Conservation (phyloP, 1,140 invertebrate genomes). For the Archivesica marissinica region DNA sequence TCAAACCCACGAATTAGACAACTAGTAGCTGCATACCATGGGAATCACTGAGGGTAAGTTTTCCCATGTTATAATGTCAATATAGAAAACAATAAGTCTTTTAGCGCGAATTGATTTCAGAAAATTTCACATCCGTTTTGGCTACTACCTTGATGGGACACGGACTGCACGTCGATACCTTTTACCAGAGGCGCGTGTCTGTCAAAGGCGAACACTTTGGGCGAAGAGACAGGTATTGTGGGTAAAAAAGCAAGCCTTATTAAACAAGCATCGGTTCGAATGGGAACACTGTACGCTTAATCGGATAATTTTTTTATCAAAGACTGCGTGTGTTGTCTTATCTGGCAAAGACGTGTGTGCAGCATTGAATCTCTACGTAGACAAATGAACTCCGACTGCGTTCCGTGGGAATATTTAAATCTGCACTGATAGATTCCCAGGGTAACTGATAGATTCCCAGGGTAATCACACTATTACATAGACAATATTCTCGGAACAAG, state of each 20-base stretch:
- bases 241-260: neutral
- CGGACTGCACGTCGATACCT: slow-evolving; percentile 14
- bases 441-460: no score
- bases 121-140: slow-evolving; percentile 24
- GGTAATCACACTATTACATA: no score
- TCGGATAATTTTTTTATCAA: slow-evolving; percentile 24
- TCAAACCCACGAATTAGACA: neutral
- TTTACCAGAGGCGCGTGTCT: slow-evolving; percentile 29
- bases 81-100: slow-evolving; percentile 35
- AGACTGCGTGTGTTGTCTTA: slow-evolving; percentile 14
- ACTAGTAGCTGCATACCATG: slow-evolving; percentile 10
- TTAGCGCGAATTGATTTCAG: slow-evolving; percentile 13
- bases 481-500: no score
- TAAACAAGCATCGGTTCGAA: neutral
- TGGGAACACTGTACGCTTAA: neutral
- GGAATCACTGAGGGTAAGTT: neutral
- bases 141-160: neutral
- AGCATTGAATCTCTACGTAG: neutral
- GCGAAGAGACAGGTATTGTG: slow-evolving; percentile 14
- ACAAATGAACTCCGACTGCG: neutral
- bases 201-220: slow-evolving; percentile 4
- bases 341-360: slow-evolving; percentile 1
- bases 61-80: slow-evolving; percentile 24
- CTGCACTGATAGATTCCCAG: no score
- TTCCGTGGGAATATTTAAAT: slow-evolving; percentile 21